Conservation (phyloP, 2,888 invertebrate genomes). For the Lepidochrysops patricia region DNA sequence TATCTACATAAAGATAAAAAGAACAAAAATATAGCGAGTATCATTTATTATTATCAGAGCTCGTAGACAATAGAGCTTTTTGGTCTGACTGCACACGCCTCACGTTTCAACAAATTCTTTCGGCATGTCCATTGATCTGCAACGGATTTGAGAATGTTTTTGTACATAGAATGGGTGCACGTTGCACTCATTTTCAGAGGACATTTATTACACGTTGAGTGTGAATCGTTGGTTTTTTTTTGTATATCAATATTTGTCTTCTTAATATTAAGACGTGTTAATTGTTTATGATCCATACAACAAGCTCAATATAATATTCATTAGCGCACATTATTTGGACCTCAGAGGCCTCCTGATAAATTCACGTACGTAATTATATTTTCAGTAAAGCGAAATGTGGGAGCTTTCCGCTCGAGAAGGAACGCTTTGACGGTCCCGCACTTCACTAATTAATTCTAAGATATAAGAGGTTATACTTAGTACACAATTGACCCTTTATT, state of each 20-base stretch:
- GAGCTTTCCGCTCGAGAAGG: background rate
- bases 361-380: background rate
- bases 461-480: background rate
- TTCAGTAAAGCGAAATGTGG: background rate
- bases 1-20: too few species aligned
- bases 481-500: background rate
- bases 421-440: background rate
- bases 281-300: background rate
- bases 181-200: background rate
- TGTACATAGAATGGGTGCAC: too few species aligned
- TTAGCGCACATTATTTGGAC: background rate
- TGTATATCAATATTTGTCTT: too few species aligned
- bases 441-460: background rate
- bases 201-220: background rate
- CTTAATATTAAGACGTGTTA: too few species aligned
- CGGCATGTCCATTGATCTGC: too few species aligned
- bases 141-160: too few species aligned
- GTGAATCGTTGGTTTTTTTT: too few species aligned
- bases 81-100: background rate
- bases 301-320: background rate
- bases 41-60: background rate
- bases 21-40: background rate
- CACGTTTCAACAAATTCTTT: background rate
- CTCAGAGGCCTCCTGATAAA: background rate
- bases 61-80: background rate